phyloP scores from a whole-genome alignment of 1,140 invertebrate species.

The Palaemon carinicauda region DNA sequence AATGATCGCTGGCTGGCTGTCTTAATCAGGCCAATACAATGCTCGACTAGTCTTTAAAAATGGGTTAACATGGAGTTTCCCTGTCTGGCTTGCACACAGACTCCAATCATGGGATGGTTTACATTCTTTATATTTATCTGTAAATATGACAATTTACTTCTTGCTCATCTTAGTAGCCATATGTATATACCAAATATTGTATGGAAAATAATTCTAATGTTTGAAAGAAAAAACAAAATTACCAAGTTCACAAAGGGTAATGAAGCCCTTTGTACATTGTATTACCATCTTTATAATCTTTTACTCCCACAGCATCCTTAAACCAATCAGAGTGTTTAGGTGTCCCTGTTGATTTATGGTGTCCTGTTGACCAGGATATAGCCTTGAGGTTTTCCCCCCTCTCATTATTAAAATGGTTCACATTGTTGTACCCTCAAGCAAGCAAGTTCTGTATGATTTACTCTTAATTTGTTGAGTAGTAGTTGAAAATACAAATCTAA shows the following conservation, averaged over 20 bases:
- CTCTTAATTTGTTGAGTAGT: no score
- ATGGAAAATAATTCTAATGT: constrained; percentile 27
- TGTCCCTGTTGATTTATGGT: no score
- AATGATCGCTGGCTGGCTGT: not conserved
- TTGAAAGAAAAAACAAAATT: not conserved
- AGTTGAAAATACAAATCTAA: no score
- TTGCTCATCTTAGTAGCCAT: constrained; percentile 40
- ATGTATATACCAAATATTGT: constrained; percentile 34
- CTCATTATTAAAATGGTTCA: no score
- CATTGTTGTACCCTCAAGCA: no score
- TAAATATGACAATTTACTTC: constrained; percentile 51
- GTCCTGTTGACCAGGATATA: no score
- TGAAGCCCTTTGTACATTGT: constrained; percentile 30
- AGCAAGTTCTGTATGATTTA: no score
- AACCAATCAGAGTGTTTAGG: no score
- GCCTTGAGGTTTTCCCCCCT: no score
- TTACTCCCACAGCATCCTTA: no score
- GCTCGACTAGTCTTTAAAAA: constrained; percentile 44
- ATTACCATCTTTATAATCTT: not conserved
- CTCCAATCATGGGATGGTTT: constrained; percentile 45
- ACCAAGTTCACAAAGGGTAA: constrained; percentile 12
- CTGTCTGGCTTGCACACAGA: constrained; percentile 9
- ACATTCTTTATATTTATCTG: constrained; percentile 54
- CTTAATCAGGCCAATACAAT: constrained; percentile 16
- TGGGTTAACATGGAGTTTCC: constrained; percentile 32